Percentiles rank a stretch among this genome's conserved stretches.
These are phyloP conservation scores for Toxonevra muliebris DNA, from an alignment of 2,888 invertebrate genomes.

Conservation along the genomic window DNA sequence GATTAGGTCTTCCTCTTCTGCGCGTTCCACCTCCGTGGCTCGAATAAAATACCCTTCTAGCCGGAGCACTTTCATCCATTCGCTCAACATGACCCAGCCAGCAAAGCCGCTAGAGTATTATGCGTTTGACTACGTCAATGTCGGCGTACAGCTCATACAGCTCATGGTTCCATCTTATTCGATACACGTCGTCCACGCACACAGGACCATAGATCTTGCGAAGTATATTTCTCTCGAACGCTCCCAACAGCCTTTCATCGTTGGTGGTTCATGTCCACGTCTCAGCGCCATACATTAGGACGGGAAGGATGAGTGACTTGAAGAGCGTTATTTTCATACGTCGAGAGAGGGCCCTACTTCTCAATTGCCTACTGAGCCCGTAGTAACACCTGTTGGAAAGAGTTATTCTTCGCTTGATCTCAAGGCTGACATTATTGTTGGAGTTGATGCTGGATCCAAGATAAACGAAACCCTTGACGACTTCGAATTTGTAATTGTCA, in stretches of 20 bases:
- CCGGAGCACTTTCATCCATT: too few relatives aligned
- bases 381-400: conserved; percentile 17
- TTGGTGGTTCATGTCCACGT: background rate
- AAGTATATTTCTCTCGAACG: background rate
- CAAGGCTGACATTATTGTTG: conserved; percentile 12
- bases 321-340: background rate
- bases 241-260: background rate
- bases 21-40: too few relatives aligned
- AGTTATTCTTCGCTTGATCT: conserved; percentile 18
- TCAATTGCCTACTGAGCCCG: conserved; percentile 16
- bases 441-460: too few relatives aligned
- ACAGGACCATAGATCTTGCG: background rate
- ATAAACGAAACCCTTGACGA: background rate
- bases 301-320: background rate
- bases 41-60: too few relatives aligned
- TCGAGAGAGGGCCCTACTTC: conserved; percentile 13
- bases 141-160: background rate
- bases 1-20: too few relatives aligned
- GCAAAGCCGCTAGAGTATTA: background rate
- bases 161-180: background rate
- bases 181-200: background rate
- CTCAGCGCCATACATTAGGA: background rate
- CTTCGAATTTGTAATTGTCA: background rate
- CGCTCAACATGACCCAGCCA: too few relatives aligned
- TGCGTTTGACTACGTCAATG: background rate